Conservation (phyloP, 2,888 invertebrate genomes). For the Drosophila phalerata region DNA sequence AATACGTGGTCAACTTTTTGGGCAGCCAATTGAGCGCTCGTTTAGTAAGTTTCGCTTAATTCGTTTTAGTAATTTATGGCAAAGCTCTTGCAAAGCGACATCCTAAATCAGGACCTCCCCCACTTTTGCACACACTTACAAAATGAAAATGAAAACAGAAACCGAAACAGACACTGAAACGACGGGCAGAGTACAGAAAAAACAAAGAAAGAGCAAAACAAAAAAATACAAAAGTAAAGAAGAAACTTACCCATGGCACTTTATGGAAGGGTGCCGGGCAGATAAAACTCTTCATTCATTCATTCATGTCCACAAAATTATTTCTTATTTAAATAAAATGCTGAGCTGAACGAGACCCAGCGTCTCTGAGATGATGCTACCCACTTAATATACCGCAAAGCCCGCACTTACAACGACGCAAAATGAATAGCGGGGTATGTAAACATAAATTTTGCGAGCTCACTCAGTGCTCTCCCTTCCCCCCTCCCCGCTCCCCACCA, state of each 20-base stretch:
- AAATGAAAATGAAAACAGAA: slow-evolving; percentile 51
- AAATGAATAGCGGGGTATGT: slow-evolving; percentile 81
- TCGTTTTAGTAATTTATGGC: slow-evolving; percentile 81
- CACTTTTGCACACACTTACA: slow-evolving; percentile 13
- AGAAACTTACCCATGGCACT: slow-evolving; percentile 52
- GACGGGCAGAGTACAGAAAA: background rate
- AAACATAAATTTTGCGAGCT: slow-evolving; percentile 80
- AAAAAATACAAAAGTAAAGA: slow-evolving; percentile 40
- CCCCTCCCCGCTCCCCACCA: background rate
- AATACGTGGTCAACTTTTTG: slow-evolving; percentile 81
- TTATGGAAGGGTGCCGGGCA: slow-evolving; percentile 55
- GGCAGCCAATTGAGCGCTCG: slow-evolving; percentile 77
- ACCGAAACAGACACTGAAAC: slow-evolving; percentile 22
- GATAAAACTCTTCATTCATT: slow-evolving; percentile 82
- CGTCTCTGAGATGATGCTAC: slow-evolving; percentile 70
- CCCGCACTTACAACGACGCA: slow-evolving; percentile 74
- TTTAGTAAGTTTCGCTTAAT: slow-evolving; percentile 81
- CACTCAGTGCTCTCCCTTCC: slow-evolving; percentile 42
- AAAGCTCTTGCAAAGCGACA: slow-evolving; percentile 60
- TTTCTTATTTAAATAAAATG: slow-evolving; percentile 83
- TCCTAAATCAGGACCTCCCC: slow-evolving; percentile 56
- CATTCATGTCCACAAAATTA: slow-evolving; percentile 82
- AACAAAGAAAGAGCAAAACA: slow-evolving; percentile 10
- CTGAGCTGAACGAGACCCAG: slow-evolving; percentile 43
- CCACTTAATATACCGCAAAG: slow-evolving; percentile 80